Base-by-base conservation (phyloP, 37 sponge, comb jelly and placozoan species). In the Agelas oroides region DNA sequence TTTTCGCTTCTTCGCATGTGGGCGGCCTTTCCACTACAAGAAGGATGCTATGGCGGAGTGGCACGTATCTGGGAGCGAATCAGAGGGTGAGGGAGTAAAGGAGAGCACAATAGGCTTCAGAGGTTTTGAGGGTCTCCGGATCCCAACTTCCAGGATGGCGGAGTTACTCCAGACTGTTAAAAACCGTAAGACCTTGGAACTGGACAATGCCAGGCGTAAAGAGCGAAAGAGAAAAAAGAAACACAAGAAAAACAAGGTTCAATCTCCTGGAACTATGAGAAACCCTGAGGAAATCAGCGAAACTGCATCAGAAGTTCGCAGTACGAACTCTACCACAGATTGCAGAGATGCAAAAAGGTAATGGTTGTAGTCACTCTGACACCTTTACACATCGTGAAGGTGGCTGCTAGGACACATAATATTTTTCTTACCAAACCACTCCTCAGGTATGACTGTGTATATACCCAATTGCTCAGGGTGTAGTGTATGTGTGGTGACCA, bases 261-360 rank as follows among this genome's bases (percentile, higher is more conserved):
- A 21, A 1, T 75, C 75, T 17, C 54, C 75, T 32, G 65, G 40
- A 1, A 36, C 30, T 24, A 31, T 16, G 3, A 65, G 66, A 14
- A n/a, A 24, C 41, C 32, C 39, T 13, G 88, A 87, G 69, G 88
- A 87, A 14, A 70, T 65, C n/a, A 92, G 92, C n/a, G 88, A 87
- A 63, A 87, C 88, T 17, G 75, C 88, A 0, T 92, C 92, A 0
- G 92, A 91, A 55, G 70, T 92, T 6, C 74, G 84, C 34, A 92
- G 92, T 73, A 79, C 88, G 1, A 52, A 84, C 18, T 87, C 92
- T 0, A 78, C 83, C 28, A 73, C 74, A 0, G 89, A 89, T 23
- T 68, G 33, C 62, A 82, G 89, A 40, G 89, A 89, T 18, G 24
- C 23, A 23, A 59, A 70, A 38, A 82, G 84, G 89, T 89, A 19